These are phyloP conservation scores for Thecophora atra DNA, from an alignment of 2,888 invertebrate genomes.

Conservation along the genomic window DNA sequence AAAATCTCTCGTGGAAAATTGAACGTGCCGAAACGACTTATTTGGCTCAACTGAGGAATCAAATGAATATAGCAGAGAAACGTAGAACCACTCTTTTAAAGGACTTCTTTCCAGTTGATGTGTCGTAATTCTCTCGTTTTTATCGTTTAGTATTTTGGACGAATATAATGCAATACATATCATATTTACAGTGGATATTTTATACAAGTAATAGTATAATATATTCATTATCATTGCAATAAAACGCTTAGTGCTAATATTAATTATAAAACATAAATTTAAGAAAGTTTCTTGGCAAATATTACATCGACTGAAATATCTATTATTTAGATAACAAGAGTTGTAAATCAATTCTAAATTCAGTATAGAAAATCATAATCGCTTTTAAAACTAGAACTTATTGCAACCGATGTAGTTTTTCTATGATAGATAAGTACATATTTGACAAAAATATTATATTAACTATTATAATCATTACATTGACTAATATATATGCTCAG, in stretches of 20 bases:
- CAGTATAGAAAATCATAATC: background rate
- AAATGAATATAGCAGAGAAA: slow-evolving; percentile 99
- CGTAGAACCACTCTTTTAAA: slow-evolving; percentile 93
- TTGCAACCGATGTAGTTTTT: too few relatives aligned
- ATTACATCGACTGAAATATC: background rate
- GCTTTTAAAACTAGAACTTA: background rate
- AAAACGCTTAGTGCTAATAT: slow-evolving; percentile 53
- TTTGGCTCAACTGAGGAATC: slow-evolving; percentile 96
- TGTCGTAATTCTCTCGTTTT: slow-evolving; percentile 44
- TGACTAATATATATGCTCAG: too few relatives aligned
- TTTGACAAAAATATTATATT: too few relatives aligned
- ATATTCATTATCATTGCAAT: slow-evolving; percentile 50
- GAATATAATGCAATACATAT: slow-evolving; percentile 21
- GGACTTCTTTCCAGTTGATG: slow-evolving; percentile 76
- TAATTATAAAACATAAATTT: background rate
- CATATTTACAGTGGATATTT: background rate
- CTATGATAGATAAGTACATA: too few relatives aligned
- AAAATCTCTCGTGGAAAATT: slow-evolving; percentile 99
- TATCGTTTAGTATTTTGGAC: too few relatives aligned
- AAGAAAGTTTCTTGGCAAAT: background rate
- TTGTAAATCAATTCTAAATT: background rate
- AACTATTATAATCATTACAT: too few relatives aligned
- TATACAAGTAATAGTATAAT: background rate
- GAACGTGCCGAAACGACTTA: slow-evolving; percentile 98
- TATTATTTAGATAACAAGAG: background rate